A percentile compares a stretch with the other conserved stretches of the same genome.
Conservation (phyloP, 1,140 invertebrate genomes). For the Cydia splendana region DNA sequence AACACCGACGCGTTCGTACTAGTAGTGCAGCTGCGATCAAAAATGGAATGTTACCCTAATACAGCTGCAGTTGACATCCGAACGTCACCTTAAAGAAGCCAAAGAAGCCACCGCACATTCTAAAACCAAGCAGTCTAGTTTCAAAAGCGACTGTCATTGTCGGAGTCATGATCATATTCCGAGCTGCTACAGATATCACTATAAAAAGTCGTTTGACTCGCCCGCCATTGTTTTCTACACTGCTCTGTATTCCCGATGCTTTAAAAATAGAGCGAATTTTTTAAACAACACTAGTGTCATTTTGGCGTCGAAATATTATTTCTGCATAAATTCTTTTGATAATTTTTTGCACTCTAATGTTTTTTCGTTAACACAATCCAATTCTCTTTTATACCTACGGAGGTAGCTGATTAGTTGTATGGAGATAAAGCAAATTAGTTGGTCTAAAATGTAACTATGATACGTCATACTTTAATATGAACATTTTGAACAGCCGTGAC, state of each 20-base stretch:
- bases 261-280: not conserved
- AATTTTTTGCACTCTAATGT: too few relatives aligned
- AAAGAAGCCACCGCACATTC: not conserved
- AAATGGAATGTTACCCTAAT: too few relatives aligned
- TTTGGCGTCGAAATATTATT: not conserved
- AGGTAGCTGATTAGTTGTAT: too few relatives aligned
- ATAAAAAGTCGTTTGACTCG: slow-evolving; percentile 12
- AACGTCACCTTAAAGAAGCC: not conserved
- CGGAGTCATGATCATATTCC: slow-evolving; percentile 4
- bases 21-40: too few relatives aligned
- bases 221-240: not conserved
- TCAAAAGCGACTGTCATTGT: slow-evolving; percentile 12
- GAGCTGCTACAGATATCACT: not conserved
- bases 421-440: too few relatives aligned
- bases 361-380: too few relatives aligned
- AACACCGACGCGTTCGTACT: too few relatives aligned
- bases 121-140: slow-evolving; percentile 15
- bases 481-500: too few relatives aligned
- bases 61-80: too few relatives aligned
- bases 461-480: too few relatives aligned
- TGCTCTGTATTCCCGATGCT: not conserved
- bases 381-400: too few relatives aligned
- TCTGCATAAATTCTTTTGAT: not conserved
- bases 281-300: not conserved
- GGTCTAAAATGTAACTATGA: too few relatives aligned